Evolutionary conservation across 2,797 vertebrate species (phyloP), one percentile per base, ranked within the genome.

Genomic region (Macrochelys suwanniensis): DNA sequence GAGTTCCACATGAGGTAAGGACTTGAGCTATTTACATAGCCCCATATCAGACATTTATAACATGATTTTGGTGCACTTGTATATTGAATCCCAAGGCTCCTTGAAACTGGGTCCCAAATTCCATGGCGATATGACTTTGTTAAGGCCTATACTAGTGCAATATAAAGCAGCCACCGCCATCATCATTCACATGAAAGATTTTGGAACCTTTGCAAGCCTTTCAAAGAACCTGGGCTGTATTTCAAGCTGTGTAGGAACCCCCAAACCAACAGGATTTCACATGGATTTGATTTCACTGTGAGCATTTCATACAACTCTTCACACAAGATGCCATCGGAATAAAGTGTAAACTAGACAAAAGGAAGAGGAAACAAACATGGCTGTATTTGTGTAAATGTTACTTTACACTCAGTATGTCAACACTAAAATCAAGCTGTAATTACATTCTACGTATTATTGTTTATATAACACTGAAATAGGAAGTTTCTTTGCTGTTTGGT

Each of bases 1-100:
- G 81, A 95, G 59, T 11, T 51, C 56, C 57, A 45, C 4, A n/a
- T 37, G 61, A n/a, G 61, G 33, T 33, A 68, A n/a, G 16, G 87
- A 25, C 89, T 96, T 88, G 89, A 45, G 45, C 47, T 84, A 85
- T 82, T 94, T 93, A 31, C 37, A 45, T 76, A 82, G 74, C 78
- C 59, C 16, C 26, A 31, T 0, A 1, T 56, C 12, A 3, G 87
- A 94, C 42, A 85, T 80, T 91, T 54, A 78, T 53, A 85, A 89
- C 42, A 13, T 19, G 0, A 8, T 85, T 93, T 59, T 31, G 78
- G 13, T 47, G 28, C 50, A 68, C 11, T 68, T 90, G 23, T 12
- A 91, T 78, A 87, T 82, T 89, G 4, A 7, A 31, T n/a, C 79
- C 80, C 81, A 90, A 61, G 31, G 16, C 3, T 68, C 87, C 71